phyloP scores from a whole-genome alignment of 2,888 invertebrate genomes.

The Tiliacea citrago region DNA sequence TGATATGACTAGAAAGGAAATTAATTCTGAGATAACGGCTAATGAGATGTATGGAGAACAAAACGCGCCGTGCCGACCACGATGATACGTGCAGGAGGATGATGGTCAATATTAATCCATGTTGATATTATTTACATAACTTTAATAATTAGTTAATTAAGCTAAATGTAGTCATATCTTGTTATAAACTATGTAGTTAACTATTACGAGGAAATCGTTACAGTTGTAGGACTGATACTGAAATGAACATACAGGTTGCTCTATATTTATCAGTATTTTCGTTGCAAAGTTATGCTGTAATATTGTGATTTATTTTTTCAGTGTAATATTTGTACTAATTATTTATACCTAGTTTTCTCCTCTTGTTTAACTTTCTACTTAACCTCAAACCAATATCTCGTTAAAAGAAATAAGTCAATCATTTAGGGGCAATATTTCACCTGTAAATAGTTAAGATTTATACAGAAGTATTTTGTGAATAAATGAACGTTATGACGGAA shows the following conservation, averaged over 20 bases:
- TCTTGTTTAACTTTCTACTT: too few species aligned
- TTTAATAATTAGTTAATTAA: conserved; percentile 38
- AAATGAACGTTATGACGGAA: background rate
- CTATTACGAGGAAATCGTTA: conserved; percentile 45
- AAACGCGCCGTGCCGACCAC: too few species aligned
- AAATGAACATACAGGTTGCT: conserved; percentile 37
- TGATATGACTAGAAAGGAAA: background rate
- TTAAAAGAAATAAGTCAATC: background rate
- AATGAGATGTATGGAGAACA: background rate
- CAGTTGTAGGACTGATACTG: conserved; percentile 35
- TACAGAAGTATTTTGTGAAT: background rate
- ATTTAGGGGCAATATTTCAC: background rate
- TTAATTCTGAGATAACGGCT: too few species aligned
- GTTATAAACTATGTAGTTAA: conserved; percentile 40
- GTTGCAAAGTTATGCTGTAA: background rate
- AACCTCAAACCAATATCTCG: too few species aligned
- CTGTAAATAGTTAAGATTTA: too few species aligned
- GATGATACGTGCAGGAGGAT: background rate
- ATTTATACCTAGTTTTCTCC: background rate
- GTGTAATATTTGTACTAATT: background rate
- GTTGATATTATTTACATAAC: background rate
- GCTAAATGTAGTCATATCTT: conserved; percentile 27
- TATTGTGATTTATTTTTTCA: background rate
- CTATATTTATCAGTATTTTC: background rate
- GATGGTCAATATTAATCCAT: background rate